Evolutionary conservation across 2,113 vertebrate genomes (phyloP), one percentile per base, ranked within the genome.

Genomic region (Natator depressus): DNA sequence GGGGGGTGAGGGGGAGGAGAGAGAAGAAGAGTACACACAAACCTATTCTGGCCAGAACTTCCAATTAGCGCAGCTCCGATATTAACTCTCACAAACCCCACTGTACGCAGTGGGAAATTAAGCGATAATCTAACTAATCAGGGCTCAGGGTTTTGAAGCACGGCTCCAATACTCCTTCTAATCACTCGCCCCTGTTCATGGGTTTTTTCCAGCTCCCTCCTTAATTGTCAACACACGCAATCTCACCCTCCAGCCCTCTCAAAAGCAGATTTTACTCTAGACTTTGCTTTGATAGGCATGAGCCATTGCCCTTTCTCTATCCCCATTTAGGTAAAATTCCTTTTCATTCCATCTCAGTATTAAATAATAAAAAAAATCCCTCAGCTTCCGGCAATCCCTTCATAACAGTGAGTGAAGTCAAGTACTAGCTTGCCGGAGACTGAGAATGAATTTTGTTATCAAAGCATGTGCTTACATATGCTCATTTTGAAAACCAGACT

Each of bases 401-500:
- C 13, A 10, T 29, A 78, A 27, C 75, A 78, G 13, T 46, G 75
- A 29, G 13, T 46, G 10, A 78, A 29, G 42, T 47, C 25, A 47
- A 47, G 20, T 76, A 11, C 38, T 46, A 27, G 5, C 72, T 76
- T 76, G 25, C 5, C 20, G 14, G 42, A 91, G 89, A 89, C 12
- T 1, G 13, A 13, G 65, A 6, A 22, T 20, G 38, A 3, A 6
- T 19, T 90, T 82, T 38, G 2, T 72, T 50, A 5, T 24, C 81
- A 11, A 93, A 51, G 89, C 0, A 0, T 5, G n/a, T 5, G 5
- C 19, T 38, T 72, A 20, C n/a, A 72, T 22, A 72, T 10, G 3
- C 42, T 46, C 25, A 78, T 10, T 47, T 47, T 27, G 46, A 78
- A 78, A 47, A 38, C 13, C 20, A 76, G 38, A 25, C 11, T 75